Evolutionary conservation across 2,888 invertebrate species (phyloP).

Genomic region (Cataglyphis altisquamis): DNA sequence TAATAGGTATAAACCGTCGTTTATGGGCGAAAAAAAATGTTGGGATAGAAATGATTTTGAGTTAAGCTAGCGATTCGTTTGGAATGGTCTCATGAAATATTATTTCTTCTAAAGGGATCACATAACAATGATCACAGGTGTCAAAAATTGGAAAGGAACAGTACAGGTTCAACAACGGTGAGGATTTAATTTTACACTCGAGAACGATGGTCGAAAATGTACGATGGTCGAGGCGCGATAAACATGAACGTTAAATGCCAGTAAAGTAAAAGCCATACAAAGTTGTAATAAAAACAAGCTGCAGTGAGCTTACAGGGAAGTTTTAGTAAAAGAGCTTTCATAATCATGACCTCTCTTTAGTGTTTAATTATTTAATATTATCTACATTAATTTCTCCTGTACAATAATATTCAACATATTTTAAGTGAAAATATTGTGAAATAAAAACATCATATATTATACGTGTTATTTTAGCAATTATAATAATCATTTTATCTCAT

Average conservation of each 20-base stretch:
- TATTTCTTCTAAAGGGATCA: background rate
- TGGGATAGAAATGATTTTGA: background rate
- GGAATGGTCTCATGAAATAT: background rate
- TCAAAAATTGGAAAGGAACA: conserved; percentile 19
- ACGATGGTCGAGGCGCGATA: background rate
- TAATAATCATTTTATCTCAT: background rate
- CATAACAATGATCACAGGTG: conserved; percentile 19
- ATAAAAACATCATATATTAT: background rate
- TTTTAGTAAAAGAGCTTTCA: background rate
- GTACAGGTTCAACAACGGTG: background rate
- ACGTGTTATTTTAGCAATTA: background rate
- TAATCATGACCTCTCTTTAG: background rate
- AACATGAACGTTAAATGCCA: conserved; percentile 13
- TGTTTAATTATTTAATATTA: background rate
- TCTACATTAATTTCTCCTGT: background rate
- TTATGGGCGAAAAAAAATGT: background rate
- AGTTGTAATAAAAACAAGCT: background rate
- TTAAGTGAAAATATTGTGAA: background rate
- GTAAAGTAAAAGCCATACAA: conserved; percentile 13
- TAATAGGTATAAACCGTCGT: too few species aligned
- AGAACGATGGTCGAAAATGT: background rate
- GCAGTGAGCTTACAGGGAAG: background rate
- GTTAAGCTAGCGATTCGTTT: conserved; percentile 1
- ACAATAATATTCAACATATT: background rate
- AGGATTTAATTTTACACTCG: background rate